These are phyloP conservation scores for Drosophila eohydei DNA, from an alignment of 2,888 invertebrate genomes.

Conservation along the genomic window DNA sequence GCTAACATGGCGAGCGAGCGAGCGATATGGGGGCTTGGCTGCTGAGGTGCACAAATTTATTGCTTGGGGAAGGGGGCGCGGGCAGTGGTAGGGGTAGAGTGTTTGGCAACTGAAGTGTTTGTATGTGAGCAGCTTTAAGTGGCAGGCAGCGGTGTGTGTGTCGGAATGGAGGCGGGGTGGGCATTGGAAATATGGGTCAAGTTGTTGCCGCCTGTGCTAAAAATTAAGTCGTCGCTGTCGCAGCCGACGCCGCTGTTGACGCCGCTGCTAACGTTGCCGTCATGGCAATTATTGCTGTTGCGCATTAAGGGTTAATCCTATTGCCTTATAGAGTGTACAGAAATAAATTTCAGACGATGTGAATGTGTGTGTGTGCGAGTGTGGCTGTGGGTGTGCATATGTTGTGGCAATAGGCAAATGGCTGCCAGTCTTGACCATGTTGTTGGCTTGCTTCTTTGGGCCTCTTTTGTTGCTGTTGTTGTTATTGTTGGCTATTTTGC, in stretches of 20 bases:
- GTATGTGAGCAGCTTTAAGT: slow-evolving; percentile 71
- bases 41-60: slow-evolving; percentile 55
- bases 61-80: neutral
- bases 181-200: slow-evolving; percentile 79
- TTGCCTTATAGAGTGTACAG: slow-evolving; percentile 55
- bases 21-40: slow-evolving; percentile 3
- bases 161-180: slow-evolving; percentile 23
- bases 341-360: slow-evolving; percentile 40
- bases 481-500: slow-evolving; percentile 39
- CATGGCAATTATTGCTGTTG: slow-evolving; percentile 77
- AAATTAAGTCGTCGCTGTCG: slow-evolving; percentile 69
- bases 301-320: slow-evolving; percentile 79
- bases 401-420: slow-evolving; percentile 36
- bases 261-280: slow-evolving; percentile 41
- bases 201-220: slow-evolving; percentile 78
- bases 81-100: neutral
- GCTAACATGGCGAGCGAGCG: slow-evolving; percentile 47
- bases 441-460: neutral
- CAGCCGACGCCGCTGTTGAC: slow-evolving; percentile 22
- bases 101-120: slow-evolving; percentile 42
- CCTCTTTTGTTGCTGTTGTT: slow-evolving; percentile 5
- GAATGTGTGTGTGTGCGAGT: slow-evolving; percentile 21
- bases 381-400: slow-evolving; percentile 36
- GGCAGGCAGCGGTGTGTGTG: slow-evolving; percentile 50
- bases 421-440: slow-evolving; percentile 40